Evolutionary conservation across 2,797 vertebrate species (phyloP), one percentile per base, ranked within the genome.

Genomic region (Pristis pectinata): DNA sequence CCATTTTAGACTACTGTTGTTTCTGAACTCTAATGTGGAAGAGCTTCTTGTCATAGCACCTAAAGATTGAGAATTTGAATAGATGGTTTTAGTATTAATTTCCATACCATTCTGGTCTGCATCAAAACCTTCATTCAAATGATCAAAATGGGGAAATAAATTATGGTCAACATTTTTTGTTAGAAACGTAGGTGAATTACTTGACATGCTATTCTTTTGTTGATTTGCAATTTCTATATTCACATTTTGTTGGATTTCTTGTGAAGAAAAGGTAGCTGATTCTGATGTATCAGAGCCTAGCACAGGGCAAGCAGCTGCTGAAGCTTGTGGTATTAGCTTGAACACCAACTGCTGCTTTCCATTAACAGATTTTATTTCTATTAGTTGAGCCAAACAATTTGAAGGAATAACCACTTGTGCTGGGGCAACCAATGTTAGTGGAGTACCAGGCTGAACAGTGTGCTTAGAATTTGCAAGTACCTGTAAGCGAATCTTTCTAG

Each of bases 361-460:
- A 0, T 99, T 98, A 79, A 99, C 98, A 44, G 98, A 98, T 96
- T 98, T 99, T 94, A 99, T 97, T 44, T 99, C 98, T 27, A 99
- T 97, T 91, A 99, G 95, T 96, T 99, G 98, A 94, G 99, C 98
- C 95, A 99, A 96, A 96, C 98, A 99, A 95, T 98, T 99, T 0
- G 98, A 97, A 3, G 98, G 98, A 94, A 99, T 98, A 1, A 97
- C 97, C 10, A 99, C 97, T 94, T 98, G 98, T 49, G 98, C 97
- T 0, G 99, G 99, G 0, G 98, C 98, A 93, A 98, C 97, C 7
- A 99, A 98, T 0, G 98, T 99, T 94, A 99, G 96, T 1, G 99
- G 98, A 95, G 98, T 96, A 87, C 98, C 98, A 49, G 98, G 98
- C 87, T 98, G 97, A 64, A 98, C 96, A 0, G 97, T 97, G 95